Conservation (phyloP, 1,140 invertebrate species). For the Pinna nobilis region DNA sequence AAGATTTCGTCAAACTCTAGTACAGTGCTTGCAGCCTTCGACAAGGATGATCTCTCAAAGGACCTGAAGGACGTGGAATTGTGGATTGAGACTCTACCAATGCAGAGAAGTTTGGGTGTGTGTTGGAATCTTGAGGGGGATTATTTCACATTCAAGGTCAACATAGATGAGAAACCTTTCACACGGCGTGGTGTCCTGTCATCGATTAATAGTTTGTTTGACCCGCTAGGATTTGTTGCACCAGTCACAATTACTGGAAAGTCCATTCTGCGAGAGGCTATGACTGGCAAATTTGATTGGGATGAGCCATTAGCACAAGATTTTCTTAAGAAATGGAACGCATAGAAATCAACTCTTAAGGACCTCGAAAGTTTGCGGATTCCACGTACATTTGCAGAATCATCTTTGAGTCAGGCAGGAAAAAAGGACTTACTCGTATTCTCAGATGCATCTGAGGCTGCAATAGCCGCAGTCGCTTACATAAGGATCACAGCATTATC, state of each 20-base stretch:
- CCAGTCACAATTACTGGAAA: conserved; percentile 41
- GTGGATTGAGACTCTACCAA: background rate
- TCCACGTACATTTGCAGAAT: conserved; percentile 17
- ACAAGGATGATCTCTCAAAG: conserved; percentile 19
- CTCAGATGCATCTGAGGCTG: conserved; percentile 27
- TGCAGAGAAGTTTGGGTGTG: conserved; percentile 19
- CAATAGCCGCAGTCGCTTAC: conserved; percentile 34
- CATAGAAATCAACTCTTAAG: conserved; percentile 27
- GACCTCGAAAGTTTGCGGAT: conserved; percentile 2
- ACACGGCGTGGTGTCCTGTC: conserved; percentile 43
- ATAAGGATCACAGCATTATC: background rate
- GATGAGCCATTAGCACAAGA: conserved; percentile 41
- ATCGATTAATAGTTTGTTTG: conserved; percentile 38
- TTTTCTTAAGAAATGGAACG: background rate
- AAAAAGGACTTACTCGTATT: conserved; percentile 36
- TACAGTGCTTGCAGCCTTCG: conserved; percentile 22
- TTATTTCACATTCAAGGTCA: conserved; percentile 14
- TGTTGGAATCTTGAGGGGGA: conserved; percentile 24
- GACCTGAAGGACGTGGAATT: conserved; percentile 19
- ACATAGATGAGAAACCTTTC: conserved; percentile 26
- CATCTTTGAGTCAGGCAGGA: conserved; percentile 29
- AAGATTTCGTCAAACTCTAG: conserved; percentile 31
- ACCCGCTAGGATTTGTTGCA: conserved; percentile 45
- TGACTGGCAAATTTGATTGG: conserved; percentile 47
- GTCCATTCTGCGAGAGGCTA: conserved; percentile 36